These are phyloP conservation scores for Neotoma lepida DNA, from an alignment of 2,113 vertebrate species.

Conservation along the genomic window DNA sequence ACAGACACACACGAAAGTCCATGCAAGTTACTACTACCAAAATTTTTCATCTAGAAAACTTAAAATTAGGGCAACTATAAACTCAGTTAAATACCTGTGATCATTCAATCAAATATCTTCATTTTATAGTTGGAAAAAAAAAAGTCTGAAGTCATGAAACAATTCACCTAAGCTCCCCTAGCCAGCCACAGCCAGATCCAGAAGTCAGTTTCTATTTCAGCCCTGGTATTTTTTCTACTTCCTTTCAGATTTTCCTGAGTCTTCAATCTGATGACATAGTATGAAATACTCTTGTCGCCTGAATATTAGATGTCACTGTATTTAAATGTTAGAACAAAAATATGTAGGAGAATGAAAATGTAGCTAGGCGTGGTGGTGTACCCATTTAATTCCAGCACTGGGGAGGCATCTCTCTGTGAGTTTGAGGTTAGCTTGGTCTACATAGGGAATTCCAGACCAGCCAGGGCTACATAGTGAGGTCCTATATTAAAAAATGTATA, in stretches of 20 bases:
- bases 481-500: not conserved
- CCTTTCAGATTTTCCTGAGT: constrained; percentile 51
- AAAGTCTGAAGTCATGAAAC: not conserved
- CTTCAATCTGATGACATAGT: constrained; percentile 37
- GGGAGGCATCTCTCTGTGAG: not conserved
- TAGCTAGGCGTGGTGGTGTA: not conserved
- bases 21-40: not conserved
- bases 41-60: constrained; percentile 45
- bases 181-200: not conserved
- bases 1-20: not conserved
- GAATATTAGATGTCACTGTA: constrained; percentile 4
- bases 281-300: constrained; percentile 48
- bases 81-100: constrained; percentile 31
- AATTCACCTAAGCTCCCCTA: constrained; percentile 12
- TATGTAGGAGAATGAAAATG: constrained; percentile 5
- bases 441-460: not conserved
- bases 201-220: constrained; percentile 39
- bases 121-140: constrained; percentile 52
- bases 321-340: constrained; percentile 55
- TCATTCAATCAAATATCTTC: constrained; percentile 49
- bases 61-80: constrained; percentile 52
- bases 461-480: not conserved
- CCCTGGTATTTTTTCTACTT: constrained; percentile 31
- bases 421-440: not conserved
- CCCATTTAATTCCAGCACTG: not conserved